phyloP scores from a whole-genome alignment of 1,140 invertebrate genomes.

The Galendromus occidentalis region DNA sequence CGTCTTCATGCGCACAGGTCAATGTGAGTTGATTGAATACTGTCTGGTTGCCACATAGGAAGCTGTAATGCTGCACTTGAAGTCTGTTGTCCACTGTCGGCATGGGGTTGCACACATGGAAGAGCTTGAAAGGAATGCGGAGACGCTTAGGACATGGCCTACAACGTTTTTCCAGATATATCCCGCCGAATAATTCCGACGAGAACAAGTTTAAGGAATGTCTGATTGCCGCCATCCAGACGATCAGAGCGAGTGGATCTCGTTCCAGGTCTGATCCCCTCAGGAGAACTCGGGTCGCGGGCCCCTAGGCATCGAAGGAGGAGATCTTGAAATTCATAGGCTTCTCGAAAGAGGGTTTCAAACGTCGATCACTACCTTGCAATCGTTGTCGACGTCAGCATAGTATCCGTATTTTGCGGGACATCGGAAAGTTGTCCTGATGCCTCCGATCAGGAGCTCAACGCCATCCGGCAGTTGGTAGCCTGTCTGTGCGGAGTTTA shows the following conservation, averaged over 20 bases:
- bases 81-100: constrained; percentile 14
- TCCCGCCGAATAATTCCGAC: no score
- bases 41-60: constrained; percentile 26
- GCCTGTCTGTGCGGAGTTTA: constrained; percentile 2
- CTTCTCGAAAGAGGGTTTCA: no score
- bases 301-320: no score
- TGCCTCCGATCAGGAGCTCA: constrained; percentile 19
- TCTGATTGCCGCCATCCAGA: no score
- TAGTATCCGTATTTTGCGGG: constrained; percentile 25
- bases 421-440: background rate
- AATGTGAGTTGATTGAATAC: constrained; percentile 22
- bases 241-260: no score
- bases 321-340: no score
- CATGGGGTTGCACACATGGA: constrained; percentile 26
- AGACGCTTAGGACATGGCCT: no score
- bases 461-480: constrained; percentile 22
- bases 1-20: constrained; percentile 23
- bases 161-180: no score
- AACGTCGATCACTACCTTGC: no score
- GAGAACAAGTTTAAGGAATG: no score
- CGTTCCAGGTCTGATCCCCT: no score
- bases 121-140: constrained; percentile 20
- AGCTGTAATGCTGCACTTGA: constrained; percentile 40
- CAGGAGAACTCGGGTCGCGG: no score
- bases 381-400: constrained; percentile 27